Base-by-base conservation (phyloP, 2,113 vertebrate species). In the Camelus bactrianus region DNA sequence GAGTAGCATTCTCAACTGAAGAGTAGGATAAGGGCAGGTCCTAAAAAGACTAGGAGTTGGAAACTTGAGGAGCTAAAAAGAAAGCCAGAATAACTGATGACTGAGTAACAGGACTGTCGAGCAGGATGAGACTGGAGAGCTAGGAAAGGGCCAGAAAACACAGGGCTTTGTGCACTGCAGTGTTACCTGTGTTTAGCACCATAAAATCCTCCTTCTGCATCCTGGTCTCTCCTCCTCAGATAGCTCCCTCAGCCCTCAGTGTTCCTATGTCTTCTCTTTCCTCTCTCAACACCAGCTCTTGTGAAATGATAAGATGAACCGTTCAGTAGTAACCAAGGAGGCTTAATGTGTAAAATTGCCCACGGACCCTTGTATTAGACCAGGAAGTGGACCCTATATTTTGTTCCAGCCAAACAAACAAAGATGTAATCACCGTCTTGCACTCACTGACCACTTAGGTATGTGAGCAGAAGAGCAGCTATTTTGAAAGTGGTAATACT, bases 241-340 rank as follows among this genome's bases (percentile, higher is more conserved):
- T 24, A 30, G 15, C 1, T 38, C 62, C 6, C 42, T 56, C 32
- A 56, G 20, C 13, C 26, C 15, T 81, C 2, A 13, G 14, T 6
- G 13, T 54, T 87, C 77, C 56, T 16, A 26, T 11, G 22, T 17
- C 5, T 28, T 81, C 26, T 58, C n/a, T 76, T 60, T 86, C 80
- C 17, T 13, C 16, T 89, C 46, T 83, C 28, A 79, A 58, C 2
- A 69, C 8, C 6, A 76, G 17, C 19, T 77, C 17, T 93, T 64
- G 3, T 56, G 14, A 81, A 90, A 82, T 38, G 64, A 73, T 86
- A 35, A 93, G 79, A 80, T 76, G 19, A 86, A 65, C 4, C 54
- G 62, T 95, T n/a, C 20, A 75, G 4, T 35, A 58, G 15, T 52
- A 35, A 73, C 3, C 20, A 6, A 77, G 2, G 17, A 69, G 26